Evolutionary conservation across 2,888 invertebrate genomes (phyloP), one percentile per base, ranked within the genome.

Genomic region (Ecliptopera silaceata): DNA sequence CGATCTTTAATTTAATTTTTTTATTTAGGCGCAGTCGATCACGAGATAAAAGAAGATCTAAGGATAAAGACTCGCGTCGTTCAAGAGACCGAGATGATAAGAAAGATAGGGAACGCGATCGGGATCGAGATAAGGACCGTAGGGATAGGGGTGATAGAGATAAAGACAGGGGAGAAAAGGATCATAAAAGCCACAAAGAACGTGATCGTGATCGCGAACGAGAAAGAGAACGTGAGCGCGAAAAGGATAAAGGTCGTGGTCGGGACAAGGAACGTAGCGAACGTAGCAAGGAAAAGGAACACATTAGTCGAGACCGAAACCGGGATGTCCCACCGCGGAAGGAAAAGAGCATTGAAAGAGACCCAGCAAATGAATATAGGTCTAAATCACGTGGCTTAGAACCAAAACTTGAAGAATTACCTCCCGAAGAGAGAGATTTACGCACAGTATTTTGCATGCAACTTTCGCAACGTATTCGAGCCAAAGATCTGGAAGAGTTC

Each of bases 381-480:
- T 85, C 89, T 4, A 87, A 87, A 66, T 88, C 90, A 4, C 91
- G 93, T 74, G 93, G 93, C 11, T 76, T 92, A 45, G 93, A 93
- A 59, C 88, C 91, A 38, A 92, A 93, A 65, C 92, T 94, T 29
- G 94, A 95, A 39, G 97, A 97, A 71, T 85, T 99, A 54, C 97
- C 98, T 43, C 97, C 99, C 0, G 99, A 99, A 86, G 99, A 99
- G 86, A 93, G 99, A 61, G 99, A 99, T 93, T 96, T 98, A n/a
- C 94, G 99, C 32, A 99, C 99, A 41, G 97, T 99, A 4, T 99
- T 99, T 84, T 98, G 98, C 80, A 99, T 99, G 97, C 99, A 99
- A 89, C 89, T 99, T 55, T 97, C 98, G 54, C 97, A 98, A 76
- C 94, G 97, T 70, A 98, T 98, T 75, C 94, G 97, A 70, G 98